Conservation (phyloP, 2,113 vertebrate species). For the Ctenomys sociabilis region DNA sequence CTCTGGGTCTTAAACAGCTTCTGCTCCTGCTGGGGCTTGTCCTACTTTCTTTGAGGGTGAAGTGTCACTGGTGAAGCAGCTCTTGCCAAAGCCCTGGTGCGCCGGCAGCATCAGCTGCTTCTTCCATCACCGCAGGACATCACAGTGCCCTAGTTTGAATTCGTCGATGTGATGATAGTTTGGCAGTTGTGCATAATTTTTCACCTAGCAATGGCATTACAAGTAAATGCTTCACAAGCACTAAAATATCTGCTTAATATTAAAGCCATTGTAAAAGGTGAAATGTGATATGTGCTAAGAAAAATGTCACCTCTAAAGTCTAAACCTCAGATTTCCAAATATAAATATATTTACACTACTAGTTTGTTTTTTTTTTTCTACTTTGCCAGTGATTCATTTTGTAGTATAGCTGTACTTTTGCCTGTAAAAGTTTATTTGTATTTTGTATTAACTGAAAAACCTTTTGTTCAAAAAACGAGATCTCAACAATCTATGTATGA, state of each 20-base stretch:
- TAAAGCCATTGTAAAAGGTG: slow-evolving; percentile 44
- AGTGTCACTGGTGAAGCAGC: background rate
- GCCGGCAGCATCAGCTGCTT: no score
- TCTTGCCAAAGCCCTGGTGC: background rate
- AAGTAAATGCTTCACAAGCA: background rate
- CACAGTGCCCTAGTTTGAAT: slow-evolving; percentile 47
- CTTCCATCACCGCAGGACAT: background rate
- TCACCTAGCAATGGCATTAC: background rate
- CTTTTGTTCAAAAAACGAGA: background rate
- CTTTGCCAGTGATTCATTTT: slow-evolving; percentile 22
- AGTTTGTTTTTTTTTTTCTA: background rate
- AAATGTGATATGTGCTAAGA: background rate
- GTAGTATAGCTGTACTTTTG: slow-evolving; percentile 19
- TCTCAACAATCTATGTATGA: background rate
- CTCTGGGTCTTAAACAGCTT: background rate
- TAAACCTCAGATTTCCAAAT: slow-evolving; percentile 27
- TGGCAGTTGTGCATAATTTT: slow-evolving; percentile 47
- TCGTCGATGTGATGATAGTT: slow-evolving; percentile 52
- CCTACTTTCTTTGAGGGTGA: background rate
- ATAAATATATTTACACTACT: background rate
- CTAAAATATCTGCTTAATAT: slow-evolving; percentile 32
- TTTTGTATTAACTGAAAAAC: background rate
- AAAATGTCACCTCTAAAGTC: background rate
- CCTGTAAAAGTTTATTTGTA: slow-evolving; percentile 7
- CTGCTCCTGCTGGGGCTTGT: slow-evolving; percentile 4